A percentile compares a stretch with the other conserved stretches of the same genome.
Evolutionary conservation across 2,888 invertebrate genomes (phyloP).

Genomic region (Frankliniella fusca): DNA sequence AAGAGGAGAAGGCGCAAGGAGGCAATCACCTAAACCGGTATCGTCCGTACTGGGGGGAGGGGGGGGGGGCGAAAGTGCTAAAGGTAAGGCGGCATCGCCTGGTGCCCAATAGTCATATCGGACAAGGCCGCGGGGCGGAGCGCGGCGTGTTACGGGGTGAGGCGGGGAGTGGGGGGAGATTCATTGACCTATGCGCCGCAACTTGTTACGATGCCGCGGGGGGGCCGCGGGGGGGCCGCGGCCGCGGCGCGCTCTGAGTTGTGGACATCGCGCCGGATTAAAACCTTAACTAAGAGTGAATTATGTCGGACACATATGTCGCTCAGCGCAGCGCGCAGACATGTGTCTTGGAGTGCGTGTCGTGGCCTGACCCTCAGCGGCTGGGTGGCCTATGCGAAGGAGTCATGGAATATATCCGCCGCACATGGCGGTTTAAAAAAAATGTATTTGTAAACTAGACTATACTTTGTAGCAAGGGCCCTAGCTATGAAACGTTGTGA

Average conservation of each 20-base stretch:
- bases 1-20: background rate
- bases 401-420: no score
- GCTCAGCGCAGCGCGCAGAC: background rate
- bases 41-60: background rate
- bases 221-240: background rate
- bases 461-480: no score
- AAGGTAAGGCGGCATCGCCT: background rate
- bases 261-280: no score
- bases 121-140: background rate
- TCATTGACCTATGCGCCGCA: background rate
- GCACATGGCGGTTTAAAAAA: no score
- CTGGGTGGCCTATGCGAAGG: no score
- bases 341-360: background rate
- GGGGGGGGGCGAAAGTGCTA: background rate
- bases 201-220: background rate
- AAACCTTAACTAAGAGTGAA: no score
- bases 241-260: background rate
- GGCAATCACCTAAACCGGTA: background rate
- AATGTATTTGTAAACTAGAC: no score
- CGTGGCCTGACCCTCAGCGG: no score
- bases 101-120: background rate
- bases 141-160: background rate
- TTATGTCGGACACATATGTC: background rate
- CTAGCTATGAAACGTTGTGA: no score
- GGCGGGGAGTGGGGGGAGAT: background rate